phyloP scores from a whole-genome alignment of 2,888 invertebrate genomes.

The Pecten maximus region DNA sequence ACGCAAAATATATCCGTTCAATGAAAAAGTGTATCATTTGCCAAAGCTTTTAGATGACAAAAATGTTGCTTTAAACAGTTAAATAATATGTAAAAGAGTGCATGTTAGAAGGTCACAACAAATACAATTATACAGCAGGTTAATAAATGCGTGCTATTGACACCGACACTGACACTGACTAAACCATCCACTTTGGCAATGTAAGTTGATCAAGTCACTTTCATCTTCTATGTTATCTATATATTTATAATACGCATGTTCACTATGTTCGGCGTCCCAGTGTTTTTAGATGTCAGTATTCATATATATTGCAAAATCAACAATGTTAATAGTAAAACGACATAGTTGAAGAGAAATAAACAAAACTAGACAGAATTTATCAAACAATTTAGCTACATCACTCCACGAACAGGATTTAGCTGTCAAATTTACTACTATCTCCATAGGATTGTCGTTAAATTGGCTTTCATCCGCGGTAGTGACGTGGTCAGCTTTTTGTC shows the following conservation, averaged over 20 bases:
- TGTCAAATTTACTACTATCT: background rate
- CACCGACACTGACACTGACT: background rate
- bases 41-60: too few relatives aligned
- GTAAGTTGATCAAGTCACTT: background rate
- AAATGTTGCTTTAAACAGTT: too few relatives aligned
- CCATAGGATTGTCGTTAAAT: background rate
- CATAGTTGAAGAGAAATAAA: background rate
- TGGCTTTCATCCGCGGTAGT: background rate
- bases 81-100: too few relatives aligned
- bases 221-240: too few relatives aligned
- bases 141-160: too few relatives aligned
- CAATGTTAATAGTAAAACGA: background rate
- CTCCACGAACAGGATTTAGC: background rate
- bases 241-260: too few relatives aligned
- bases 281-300: background rate
- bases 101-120: too few relatives aligned
- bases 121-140: too few relatives aligned
- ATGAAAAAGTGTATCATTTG: too few relatives aligned
- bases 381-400: background rate
- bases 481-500: background rate
- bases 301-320: background rate
- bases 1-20: too few relatives aligned
- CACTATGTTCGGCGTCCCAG: background rate
- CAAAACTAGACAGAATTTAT: background rate
- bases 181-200: background rate